Evolutionary conservation across 2,888 invertebrate species (phyloP).

Genomic region (Brachyptera putata): DNA sequence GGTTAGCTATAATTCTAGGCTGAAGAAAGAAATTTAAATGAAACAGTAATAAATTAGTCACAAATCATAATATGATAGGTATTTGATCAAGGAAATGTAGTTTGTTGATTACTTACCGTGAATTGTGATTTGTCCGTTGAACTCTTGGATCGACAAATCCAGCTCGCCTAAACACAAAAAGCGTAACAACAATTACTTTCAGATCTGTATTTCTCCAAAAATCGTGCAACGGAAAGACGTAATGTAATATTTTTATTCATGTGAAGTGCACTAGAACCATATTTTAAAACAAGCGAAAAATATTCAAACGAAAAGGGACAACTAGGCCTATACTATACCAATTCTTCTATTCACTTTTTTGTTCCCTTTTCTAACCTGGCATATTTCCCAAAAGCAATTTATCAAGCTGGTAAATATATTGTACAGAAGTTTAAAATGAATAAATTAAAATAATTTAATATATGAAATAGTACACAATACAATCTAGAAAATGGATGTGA

Average conservation of each 20-base stretch:
- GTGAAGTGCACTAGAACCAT: slow-evolving; percentile 35
- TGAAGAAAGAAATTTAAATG: too few relatives aligned
- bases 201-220: too few relatives aligned
- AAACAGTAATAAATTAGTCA: too few relatives aligned
- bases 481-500: background rate
- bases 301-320: background rate
- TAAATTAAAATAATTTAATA: slow-evolving; percentile 17
- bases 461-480: background rate
- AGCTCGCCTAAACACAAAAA: slow-evolving; percentile 40
- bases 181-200: background rate
- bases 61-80: too few relatives aligned
- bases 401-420: slow-evolving; percentile 14
- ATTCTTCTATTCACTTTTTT: background rate
- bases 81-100: too few relatives aligned
- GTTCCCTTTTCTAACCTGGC: background rate
- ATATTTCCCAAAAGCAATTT: background rate
- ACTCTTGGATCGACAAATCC: slow-evolving; percentile 44
- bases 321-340: background rate
- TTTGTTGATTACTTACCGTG: slow-evolving; percentile 43
- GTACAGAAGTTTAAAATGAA: slow-evolving; percentile 3
- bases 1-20: too few relatives aligned
- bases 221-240: too few relatives aligned
- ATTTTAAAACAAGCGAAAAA: background rate
- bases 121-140: slow-evolving; percentile 42
- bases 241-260: too few relatives aligned